phyloP scores from a whole-genome alignment of 2,888 invertebrate species.

The Xanthia togata region DNA sequence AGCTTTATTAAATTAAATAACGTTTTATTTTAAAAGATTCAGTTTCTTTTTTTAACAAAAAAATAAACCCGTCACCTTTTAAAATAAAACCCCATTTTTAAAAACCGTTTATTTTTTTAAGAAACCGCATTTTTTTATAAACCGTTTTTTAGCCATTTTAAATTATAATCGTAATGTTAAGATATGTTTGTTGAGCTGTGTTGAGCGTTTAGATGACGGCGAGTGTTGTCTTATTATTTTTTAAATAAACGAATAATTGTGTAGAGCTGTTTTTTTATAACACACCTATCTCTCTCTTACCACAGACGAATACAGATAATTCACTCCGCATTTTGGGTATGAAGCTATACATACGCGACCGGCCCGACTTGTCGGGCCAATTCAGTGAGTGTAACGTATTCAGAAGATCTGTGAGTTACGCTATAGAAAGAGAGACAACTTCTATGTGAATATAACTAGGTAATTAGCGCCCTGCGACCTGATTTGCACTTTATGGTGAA shows the following conservation, averaged over 20 bases:
- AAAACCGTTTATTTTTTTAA: constrained; percentile 24
- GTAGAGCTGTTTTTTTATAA: background rate
- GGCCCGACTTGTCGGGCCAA: too few species aligned
- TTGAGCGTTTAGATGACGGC: constrained; percentile 51
- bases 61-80: background rate
- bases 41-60: background rate
- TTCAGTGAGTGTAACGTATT: too few species aligned
- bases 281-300: too few species aligned
- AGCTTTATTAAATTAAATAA: constrained; percentile 10
- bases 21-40: constrained; percentile 28
- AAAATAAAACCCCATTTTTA: constrained; percentile 11
- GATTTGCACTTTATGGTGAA: too few species aligned
- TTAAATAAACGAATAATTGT: constrained; percentile 49
- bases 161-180: constrained; percentile 46
- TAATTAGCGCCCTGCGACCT: too few species aligned
- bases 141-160: constrained; percentile 48
- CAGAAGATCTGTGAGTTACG: too few species aligned
- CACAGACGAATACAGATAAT: too few species aligned
- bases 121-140: constrained; percentile 10
- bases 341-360: too few species aligned
- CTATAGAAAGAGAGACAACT: too few species aligned
- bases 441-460: too few species aligned
- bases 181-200: constrained; percentile 53
- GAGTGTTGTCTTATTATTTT: constrained; percentile 51
- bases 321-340: too few species aligned